Conservation (phyloP, 2,113 vertebrate species). For the sheep (Ovis aries) region DNA sequence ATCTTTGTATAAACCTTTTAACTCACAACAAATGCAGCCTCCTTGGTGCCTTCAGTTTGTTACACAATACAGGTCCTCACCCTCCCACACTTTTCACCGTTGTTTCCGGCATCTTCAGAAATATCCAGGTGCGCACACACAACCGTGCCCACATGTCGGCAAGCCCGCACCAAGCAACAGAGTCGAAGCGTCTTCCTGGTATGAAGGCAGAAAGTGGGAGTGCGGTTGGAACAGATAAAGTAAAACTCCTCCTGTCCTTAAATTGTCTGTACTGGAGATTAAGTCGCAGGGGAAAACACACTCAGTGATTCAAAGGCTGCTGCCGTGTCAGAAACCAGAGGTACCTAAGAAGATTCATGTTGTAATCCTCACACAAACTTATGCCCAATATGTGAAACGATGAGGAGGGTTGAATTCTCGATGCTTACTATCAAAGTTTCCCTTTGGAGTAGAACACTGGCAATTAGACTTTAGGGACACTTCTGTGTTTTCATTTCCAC, state of each 20-base stretch:
- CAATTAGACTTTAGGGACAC: constrained; percentile 32
- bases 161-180: background rate
- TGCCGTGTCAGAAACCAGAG: constrained; percentile 75
- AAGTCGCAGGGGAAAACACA: constrained; percentile 65
- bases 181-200: background rate
- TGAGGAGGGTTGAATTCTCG: constrained; percentile 62
- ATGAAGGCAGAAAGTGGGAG: constrained; percentile 68
- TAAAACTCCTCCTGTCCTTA: constrained; percentile 71
- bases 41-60: constrained; percentile 76
- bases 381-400: constrained; percentile 47
- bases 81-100: constrained; percentile 71
- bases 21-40: constrained; percentile 80
- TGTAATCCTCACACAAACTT: constrained; percentile 76
- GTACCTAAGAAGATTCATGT: constrained; percentile 75
- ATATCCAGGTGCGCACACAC: background rate
- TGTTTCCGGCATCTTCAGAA: constrained; percentile 53
- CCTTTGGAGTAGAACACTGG: constrained; percentile 39
- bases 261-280: constrained; percentile 77
- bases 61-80: constrained; percentile 74
- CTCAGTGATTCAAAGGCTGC: constrained; percentile 72
- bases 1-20: constrained; percentile 84
- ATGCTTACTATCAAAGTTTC: constrained; percentile 61
- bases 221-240: constrained; percentile 77
- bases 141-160: background rate
- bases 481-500: constrained; percentile 41